A percentile compares a stretch with the other conserved stretches of the same genome.
These are phyloP conservation scores for Chrysaora quinquecirrha DNA, from an alignment of 30 jellyfish, hydroid and myxozoan species.

Conservation along the genomic window DNA sequence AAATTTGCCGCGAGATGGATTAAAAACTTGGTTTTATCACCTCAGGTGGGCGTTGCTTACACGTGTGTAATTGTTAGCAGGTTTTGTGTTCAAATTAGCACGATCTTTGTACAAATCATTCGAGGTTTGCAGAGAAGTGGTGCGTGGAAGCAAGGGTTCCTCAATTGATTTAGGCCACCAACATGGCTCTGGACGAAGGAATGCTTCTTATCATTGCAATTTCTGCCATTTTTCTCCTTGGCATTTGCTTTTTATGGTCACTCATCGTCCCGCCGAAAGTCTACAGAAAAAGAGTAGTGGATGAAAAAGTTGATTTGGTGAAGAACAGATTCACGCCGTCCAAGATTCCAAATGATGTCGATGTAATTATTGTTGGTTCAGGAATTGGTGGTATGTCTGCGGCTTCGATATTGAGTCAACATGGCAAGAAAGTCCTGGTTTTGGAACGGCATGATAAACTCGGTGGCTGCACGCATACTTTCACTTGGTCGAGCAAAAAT, in stretches of 20 bases:
- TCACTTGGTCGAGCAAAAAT: conserved; percentile 86
- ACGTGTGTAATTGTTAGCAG: too few relatives aligned
- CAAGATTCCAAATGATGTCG: conserved; percentile 71
- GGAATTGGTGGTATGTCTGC: conserved; percentile 92
- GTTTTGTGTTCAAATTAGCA: too few relatives aligned
- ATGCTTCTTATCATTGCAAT: not conserved
- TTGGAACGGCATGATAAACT: conserved; percentile 87
- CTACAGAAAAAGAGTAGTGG: conserved; percentile 41
- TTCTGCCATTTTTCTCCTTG: conserved; percentile 32
- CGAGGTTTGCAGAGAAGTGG: too few relatives aligned
- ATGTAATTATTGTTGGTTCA: conserved; percentile 78
- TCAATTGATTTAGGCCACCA: too few relatives aligned
- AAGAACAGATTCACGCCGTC: conserved; percentile 80
- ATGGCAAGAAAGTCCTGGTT: conserved; percentile 75
- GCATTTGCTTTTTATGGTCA: conserved; percentile 48
- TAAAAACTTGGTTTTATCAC: too few relatives aligned
- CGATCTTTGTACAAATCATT: too few relatives aligned
- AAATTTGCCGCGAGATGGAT: too few relatives aligned
- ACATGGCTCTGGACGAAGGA: not conserved
- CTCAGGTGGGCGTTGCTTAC: too few relatives aligned
- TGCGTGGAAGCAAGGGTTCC: too few relatives aligned
- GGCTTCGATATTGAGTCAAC: conserved; percentile 77
- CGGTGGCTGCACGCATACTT: conserved; percentile 94
- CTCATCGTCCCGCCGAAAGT: conserved; percentile 65
- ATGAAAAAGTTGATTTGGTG: conserved; percentile 64